Base-by-base conservation (phyloP, 2,797 vertebrate genomes). In the Echiichthys vipera region DNA sequence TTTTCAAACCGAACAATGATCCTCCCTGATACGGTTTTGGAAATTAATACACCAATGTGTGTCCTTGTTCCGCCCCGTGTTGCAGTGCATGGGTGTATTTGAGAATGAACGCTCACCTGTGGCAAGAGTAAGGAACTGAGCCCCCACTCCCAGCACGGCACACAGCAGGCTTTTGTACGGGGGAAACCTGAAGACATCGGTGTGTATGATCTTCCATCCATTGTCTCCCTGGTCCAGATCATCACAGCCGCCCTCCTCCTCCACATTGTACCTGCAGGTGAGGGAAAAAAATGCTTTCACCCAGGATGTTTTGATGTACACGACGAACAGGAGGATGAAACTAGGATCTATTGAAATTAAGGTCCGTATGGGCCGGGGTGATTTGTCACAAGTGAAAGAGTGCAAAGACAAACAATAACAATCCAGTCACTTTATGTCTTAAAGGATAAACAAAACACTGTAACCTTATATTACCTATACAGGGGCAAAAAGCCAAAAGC, bases 121-220 rank as follows among this genome's bases (percentile, higher is more conserved):
- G 81, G 95, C 96, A 58, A 98, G 92, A 5, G 97, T 96, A 17
- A 98, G 94, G 88, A 98, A 98, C 93, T 98, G 97, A 24, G 96
- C 95, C 18, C 97, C 97, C 17, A 98, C 97, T 7, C 97, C 97
- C 66, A 98, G 92, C 32, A 98, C 90, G 0, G 97, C 95, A 75
- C 96, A 98, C 65, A 98, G 91, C 45, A 98, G 94, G 89, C 95
- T 96, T 84, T 95, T 96, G 78, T 94, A 95, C 0, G 95, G 94
- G 1, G 97, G 97, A 71, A 98, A 98, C 68, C 97, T 95, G 91
- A 98, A 98, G 87, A 98, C 97, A 14, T 98, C 97, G 0, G 97
- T 98, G 86, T 98, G 97, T 72, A 98, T 97, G 84, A 97, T 97
- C 92, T 98, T 98, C 97, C 97, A 98, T 78, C 97, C 97, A 0